Evolutionary conservation across 2,797 vertebrate genomes (phyloP).

Genomic region (Yasuhikotakia modesta): DNA sequence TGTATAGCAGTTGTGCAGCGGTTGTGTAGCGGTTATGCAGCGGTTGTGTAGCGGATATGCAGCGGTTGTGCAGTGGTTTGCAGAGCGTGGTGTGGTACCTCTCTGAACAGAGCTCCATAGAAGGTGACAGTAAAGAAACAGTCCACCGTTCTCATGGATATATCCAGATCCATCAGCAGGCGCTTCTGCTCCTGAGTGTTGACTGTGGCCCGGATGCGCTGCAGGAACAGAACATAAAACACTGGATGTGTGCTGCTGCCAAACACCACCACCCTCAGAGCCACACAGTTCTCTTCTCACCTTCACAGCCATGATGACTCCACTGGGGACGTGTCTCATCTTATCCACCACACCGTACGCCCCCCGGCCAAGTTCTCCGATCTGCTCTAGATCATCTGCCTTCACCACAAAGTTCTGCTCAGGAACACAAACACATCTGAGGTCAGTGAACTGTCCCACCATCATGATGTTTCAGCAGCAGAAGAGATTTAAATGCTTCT

Average conservation of each 20-base stretch:
- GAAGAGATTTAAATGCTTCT: too few relatives aligned
- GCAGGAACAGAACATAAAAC: slow-evolving; percentile 21
- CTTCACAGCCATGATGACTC: slow-evolving; percentile 98
- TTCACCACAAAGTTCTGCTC: slow-evolving; percentile 96
- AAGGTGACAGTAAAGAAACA: slow-evolving; percentile 95
- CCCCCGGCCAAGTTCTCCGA: slow-evolving; percentile 92
- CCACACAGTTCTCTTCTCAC: slow-evolving; percentile 65
- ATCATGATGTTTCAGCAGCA: too few relatives aligned
- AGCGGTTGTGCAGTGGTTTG: slow-evolving; percentile 12
- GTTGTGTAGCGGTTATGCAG: too few relatives aligned
- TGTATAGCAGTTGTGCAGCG: too few relatives aligned
- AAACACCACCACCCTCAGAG: too few relatives aligned
- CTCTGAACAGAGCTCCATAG: slow-evolving; percentile 92
- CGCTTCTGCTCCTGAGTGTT: slow-evolving; percentile 97
- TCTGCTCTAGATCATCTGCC: slow-evolving; percentile 96
- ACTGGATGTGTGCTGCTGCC: too few relatives aligned
- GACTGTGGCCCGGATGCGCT: slow-evolving; percentile 93
- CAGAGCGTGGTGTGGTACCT: slow-evolving; percentile 73
- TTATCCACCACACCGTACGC: slow-evolving; percentile 96
- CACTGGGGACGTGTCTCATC: slow-evolving; percentile 93
- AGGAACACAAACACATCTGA: slow-evolving; percentile 4
- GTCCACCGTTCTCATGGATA: slow-evolving; percentile 97
- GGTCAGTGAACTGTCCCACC: slow-evolving; percentile 14
- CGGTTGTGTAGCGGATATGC: too few relatives aligned
- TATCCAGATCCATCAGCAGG: slow-evolving; percentile 92